Conservation (phyloP, 2,888 invertebrate species). For the Sesamia inferens region DNA sequence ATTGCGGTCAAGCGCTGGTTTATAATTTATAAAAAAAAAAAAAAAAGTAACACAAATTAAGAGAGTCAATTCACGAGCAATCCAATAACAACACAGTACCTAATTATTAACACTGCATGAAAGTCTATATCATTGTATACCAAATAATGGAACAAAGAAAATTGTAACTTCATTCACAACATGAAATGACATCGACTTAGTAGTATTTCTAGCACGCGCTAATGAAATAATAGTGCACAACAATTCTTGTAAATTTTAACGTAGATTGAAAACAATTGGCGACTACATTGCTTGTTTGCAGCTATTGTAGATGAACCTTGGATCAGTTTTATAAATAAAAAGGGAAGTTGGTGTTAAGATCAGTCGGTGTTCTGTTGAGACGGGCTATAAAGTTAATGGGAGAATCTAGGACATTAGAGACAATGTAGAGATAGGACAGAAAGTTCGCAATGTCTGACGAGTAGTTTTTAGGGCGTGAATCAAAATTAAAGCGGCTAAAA, state of each 20-base stretch:
- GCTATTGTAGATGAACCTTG: constrained; percentile 60
- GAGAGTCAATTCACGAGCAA: not conserved
- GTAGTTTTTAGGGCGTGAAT: no score
- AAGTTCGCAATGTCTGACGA: not conserved
- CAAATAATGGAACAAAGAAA: constrained; percentile 50
- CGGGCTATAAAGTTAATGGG: constrained; percentile 24
- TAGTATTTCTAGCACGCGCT: constrained; percentile 56
- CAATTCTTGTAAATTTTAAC: constrained; percentile 73
- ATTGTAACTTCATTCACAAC: constrained; percentile 23
- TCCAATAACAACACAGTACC: not conserved
- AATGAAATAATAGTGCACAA: constrained; percentile 79
- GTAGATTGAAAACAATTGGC: constrained; percentile 69
- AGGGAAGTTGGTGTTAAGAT: constrained; percentile 51
- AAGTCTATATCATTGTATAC: constrained; percentile 7
- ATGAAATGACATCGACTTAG: constrained; percentile 50
- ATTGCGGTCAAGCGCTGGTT: no score
- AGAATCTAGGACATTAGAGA: constrained; percentile 12
- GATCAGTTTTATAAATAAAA: constrained; percentile 52
- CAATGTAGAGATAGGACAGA: not conserved
- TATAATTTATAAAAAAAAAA: no score
- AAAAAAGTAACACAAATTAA: not conserved
- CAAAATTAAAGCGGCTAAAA: not conserved
- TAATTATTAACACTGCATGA: not conserved
- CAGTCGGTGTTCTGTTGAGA: constrained; percentile 15
- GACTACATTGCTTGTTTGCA: constrained; percentile 57